Evolutionary conservation across 2,113 vertebrate genomes (phyloP).

Genomic region (Ageneiosus marmoratus): DNA sequence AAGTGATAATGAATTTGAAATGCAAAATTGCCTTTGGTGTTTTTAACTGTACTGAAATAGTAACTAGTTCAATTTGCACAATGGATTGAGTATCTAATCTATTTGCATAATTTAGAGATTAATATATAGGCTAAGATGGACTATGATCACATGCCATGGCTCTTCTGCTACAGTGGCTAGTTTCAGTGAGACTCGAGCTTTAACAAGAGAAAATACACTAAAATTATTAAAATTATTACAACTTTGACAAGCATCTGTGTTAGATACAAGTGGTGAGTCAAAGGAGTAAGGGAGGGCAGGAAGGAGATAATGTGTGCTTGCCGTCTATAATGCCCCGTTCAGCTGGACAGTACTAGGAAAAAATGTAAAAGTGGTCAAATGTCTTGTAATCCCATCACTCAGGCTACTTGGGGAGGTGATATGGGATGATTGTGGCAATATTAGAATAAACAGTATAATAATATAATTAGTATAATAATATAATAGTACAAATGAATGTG

Average conservation of each 20-base stretch:
- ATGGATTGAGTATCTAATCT: not conserved
- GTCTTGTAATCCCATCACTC: not conserved
- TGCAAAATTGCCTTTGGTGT: not conserved
- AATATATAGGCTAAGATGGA: not conserved
- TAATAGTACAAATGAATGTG: not conserved
- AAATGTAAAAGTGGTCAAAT: not conserved
- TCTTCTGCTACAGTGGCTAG: not conserved
- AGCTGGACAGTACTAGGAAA: not conserved
- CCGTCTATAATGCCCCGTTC: not conserved
- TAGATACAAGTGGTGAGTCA: not conserved
- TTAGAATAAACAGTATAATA: too few species aligned
- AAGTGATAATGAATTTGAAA: constrained; percentile 8
- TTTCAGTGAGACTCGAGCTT: constrained; percentile 15
- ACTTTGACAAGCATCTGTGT: constrained; percentile 5
- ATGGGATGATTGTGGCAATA: not conserved
- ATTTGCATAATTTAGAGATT: not conserved
- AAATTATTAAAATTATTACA: constrained; percentile 1
- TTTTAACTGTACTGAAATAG: not conserved
- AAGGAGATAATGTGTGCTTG: not conserved
- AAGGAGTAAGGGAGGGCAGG: not conserved
- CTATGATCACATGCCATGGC: not conserved
- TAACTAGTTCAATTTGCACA: not conserved
- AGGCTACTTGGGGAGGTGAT: not conserved
- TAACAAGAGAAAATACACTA: constrained; percentile 14
- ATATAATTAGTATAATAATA: too few species aligned